Evolutionary conservation across 2,888 invertebrate species (phyloP).

Genomic region (Muschampia plurimacula): DNA sequence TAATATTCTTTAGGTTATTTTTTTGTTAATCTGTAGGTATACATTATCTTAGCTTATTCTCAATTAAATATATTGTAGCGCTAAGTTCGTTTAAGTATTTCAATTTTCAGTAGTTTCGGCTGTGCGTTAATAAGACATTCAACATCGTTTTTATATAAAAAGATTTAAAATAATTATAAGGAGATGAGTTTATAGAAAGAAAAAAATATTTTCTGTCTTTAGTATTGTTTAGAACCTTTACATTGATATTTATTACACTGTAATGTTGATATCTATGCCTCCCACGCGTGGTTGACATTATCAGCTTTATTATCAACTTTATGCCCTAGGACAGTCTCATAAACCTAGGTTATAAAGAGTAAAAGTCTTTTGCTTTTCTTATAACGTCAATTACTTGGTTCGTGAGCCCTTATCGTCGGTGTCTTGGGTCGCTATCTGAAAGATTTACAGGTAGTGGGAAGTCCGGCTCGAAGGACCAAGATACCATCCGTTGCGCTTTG

Average conservation of each 20-base stretch:
- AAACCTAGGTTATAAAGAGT: slow-evolving; percentile 55
- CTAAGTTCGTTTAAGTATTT: too few relatives aligned
- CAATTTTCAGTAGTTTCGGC: too few relatives aligned
- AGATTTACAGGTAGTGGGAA: slow-evolving; percentile 74
- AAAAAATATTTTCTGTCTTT: not conserved
- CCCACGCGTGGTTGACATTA: slow-evolving; percentile 47
- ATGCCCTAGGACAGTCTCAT: slow-evolving; percentile 56
- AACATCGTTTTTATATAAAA: too few relatives aligned
- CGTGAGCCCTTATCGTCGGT: slow-evolving; percentile 57
- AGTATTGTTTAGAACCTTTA: slow-evolving; percentile 6
- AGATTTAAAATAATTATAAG: too few relatives aligned
- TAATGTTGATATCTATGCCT: slow-evolving; percentile 29
- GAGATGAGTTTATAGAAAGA: not conserved
- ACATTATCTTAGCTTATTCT: too few relatives aligned
- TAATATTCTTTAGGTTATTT: too few relatives aligned
- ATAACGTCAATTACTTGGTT: slow-evolving; percentile 79
- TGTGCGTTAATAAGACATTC: too few relatives aligned
- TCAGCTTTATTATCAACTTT: slow-evolving; percentile 60
- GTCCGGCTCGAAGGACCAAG: slow-evolving; percentile 56
- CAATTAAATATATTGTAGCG: too few relatives aligned
- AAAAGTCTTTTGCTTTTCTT: slow-evolving; percentile 66
- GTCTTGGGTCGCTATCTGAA: slow-evolving; percentile 65
- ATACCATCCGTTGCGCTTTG: slow-evolving; percentile 57
- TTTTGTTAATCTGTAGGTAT: too few relatives aligned
- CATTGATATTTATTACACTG: slow-evolving; percentile 29